Conservation (phyloP, 2,888 invertebrate species). For the Thumatha senex region DNA sequence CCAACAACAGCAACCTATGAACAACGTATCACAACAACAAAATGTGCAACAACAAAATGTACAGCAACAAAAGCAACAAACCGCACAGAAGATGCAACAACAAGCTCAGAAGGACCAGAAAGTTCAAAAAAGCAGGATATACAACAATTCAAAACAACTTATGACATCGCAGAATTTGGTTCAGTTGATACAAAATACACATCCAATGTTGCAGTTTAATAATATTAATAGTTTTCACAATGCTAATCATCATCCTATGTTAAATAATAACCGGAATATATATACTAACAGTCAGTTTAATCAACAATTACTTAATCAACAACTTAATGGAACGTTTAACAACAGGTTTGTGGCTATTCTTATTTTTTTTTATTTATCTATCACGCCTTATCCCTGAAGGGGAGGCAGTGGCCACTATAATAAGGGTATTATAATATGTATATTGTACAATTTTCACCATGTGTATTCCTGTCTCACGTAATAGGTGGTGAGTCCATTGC, state of each 20-base stretch:
- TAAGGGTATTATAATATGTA: too few species aligned
- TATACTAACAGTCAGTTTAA: constrained; percentile 53
- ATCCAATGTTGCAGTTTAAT: constrained; percentile 71
- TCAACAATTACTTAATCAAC: constrained; percentile 52
- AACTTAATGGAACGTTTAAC: constrained; percentile 58
- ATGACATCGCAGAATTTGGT: constrained; percentile 67
- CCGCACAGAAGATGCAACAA: constrained; percentile 8
- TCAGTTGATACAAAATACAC: constrained; percentile 72
- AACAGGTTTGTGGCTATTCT: constrained; percentile 51
- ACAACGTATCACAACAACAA: constrained; percentile 34
- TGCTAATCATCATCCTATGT: constrained; percentile 72
- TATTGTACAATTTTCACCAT: too few species aligned
- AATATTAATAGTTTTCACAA: constrained; percentile 63
- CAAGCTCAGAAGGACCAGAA: constrained; percentile 43
- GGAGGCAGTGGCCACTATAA: too few species aligned
- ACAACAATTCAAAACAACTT: constrained; percentile 55
- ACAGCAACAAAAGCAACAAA: constrained; percentile 16
- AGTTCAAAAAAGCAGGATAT: constrained; percentile 57
- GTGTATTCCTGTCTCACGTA: too few species aligned
- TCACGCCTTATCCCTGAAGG: too few species aligned
- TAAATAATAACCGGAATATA: constrained; percentile 51
- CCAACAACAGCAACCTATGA: constrained; percentile 36
- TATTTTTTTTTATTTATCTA: too few species aligned
- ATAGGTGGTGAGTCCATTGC: too few species aligned
- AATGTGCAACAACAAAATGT: constrained; percentile 16